Evolutionary conservation across 2,888 invertebrate genomes (phyloP).

Genomic region (Drosophila algonquin): DNA sequence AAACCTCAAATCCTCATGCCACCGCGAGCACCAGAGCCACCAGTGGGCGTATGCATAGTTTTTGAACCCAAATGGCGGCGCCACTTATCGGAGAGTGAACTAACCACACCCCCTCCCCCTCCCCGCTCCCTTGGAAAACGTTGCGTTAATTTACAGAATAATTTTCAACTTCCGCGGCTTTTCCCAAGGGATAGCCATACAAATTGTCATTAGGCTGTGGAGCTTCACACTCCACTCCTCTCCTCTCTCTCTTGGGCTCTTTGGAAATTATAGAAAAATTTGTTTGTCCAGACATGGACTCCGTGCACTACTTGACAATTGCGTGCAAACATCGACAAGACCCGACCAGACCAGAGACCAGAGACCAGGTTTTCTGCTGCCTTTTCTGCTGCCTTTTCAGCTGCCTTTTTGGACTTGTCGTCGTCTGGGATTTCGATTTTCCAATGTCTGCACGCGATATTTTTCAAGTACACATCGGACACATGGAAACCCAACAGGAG

Average conservation of each 20-base stretch:
- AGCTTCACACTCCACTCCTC: neutral
- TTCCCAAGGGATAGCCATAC: constrained; percentile 36
- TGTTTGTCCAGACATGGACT: constrained; percentile 68
- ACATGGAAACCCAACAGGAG: constrained; percentile 26
- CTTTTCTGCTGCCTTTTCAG: constrained; percentile 26
- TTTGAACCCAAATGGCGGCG: constrained; percentile 57
- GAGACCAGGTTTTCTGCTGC: constrained; percentile 40
- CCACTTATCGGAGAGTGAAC: constrained; percentile 48
- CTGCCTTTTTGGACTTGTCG: constrained; percentile 37
- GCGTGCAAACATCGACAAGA: constrained; percentile 70
- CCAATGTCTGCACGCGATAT: constrained; percentile 76
- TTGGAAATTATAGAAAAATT: constrained; percentile 74
- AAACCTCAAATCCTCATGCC: constrained; percentile 17
- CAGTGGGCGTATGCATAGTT: constrained; percentile 49
- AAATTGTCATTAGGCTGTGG: constrained; percentile 72
- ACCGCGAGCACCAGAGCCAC: no score
- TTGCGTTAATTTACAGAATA: constrained; percentile 77
- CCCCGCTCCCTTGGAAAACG: constrained; percentile 30
- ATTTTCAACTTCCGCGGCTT: constrained; percentile 67
- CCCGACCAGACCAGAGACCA: no score
- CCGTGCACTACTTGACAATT: constrained; percentile 73
- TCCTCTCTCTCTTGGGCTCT: constrained; percentile 7
- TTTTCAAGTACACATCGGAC: constrained; percentile 69
- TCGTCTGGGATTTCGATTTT: constrained; percentile 69
- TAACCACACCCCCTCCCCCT: constrained; percentile 5